Conservation (phyloP, 2,113 vertebrate genomes). For the Caranx melampygus region DNA sequence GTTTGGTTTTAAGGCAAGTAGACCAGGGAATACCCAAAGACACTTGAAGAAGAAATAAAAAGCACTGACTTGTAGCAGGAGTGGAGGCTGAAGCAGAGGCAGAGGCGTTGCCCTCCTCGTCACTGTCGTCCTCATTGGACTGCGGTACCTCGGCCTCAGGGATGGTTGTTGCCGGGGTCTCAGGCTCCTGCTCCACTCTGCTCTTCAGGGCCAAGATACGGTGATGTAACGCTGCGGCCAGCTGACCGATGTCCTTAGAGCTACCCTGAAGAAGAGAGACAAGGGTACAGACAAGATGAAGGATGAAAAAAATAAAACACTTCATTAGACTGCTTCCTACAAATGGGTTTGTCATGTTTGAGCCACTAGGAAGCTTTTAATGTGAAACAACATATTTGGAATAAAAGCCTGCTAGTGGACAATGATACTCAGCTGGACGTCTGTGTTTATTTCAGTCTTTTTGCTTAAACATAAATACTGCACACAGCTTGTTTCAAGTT, state of each 20-base stretch:
- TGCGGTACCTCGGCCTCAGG: conserved; percentile 89
- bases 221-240: conserved; percentile 95
- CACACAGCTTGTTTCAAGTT: neutral
- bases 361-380: neutral
- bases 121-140: conserved; percentile 94
- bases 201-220: conserved; percentile 95
- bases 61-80: conserved; percentile 83
- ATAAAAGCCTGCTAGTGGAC: too few species aligned
- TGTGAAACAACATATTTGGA: conserved; percentile 5
- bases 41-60: neutral
- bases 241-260: conserved; percentile 96
- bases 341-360: neutral
- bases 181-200: conserved; percentile 90
- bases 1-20: neutral
- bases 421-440: neutral
- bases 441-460: too few species aligned
- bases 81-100: conserved; percentile 82
- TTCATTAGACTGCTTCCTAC: neutral
- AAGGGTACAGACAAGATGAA: neutral
- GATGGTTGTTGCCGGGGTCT: conserved; percentile 81
- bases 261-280: conserved; percentile 86
- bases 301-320: too few species aligned
- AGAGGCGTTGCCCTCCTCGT: conserved; percentile 87
- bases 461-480: neutral
- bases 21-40: neutral